Conservation (phyloP, 2,888 invertebrate genomes). For the Euzophera pinguis region DNA sequence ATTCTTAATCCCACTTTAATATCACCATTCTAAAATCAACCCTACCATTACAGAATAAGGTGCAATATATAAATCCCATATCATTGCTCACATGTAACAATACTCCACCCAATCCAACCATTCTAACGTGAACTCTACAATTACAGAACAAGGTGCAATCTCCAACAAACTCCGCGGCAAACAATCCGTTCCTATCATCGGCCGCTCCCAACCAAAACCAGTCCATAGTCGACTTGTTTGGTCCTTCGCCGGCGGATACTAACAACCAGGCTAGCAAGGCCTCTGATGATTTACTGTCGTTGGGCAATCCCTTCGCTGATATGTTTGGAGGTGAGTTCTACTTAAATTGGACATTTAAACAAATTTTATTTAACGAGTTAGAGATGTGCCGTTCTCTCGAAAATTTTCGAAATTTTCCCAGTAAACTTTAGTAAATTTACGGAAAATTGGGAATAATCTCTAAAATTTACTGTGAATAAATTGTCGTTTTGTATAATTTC, state of each 20-base stretch:
- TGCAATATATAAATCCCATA: too few relatives aligned
- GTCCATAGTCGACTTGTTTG: constrained; percentile 89
- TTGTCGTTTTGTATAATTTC: too few relatives aligned
- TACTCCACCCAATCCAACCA: not conserved
- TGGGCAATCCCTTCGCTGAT: constrained; percentile 95
- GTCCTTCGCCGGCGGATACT: constrained; percentile 74
- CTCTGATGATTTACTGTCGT: constrained; percentile 92
- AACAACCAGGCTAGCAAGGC: constrained; percentile 79
- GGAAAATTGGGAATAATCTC: too few relatives aligned
- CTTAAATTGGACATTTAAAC: not conserved
- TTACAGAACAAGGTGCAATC: constrained; percentile 86
- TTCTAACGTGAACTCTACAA: not conserved
- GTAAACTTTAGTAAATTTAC: too few relatives aligned
- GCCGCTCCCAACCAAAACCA: constrained; percentile 75
- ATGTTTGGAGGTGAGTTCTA: constrained; percentile 82
- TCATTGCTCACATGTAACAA: constrained; percentile 1
- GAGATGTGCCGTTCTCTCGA: too few relatives aligned
- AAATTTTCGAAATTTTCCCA: too few relatives aligned
- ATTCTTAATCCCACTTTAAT: too few relatives aligned
- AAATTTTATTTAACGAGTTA: too few relatives aligned
- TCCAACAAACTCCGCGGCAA: constrained; percentile 84
- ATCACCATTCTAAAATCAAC: too few relatives aligned
- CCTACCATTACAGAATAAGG: too few relatives aligned
- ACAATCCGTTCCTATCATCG: constrained; percentile 92
- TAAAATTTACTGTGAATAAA: too few relatives aligned